Conservation (phyloP, 2,797 vertebrate species). For the Amniataba percoides region DNA sequence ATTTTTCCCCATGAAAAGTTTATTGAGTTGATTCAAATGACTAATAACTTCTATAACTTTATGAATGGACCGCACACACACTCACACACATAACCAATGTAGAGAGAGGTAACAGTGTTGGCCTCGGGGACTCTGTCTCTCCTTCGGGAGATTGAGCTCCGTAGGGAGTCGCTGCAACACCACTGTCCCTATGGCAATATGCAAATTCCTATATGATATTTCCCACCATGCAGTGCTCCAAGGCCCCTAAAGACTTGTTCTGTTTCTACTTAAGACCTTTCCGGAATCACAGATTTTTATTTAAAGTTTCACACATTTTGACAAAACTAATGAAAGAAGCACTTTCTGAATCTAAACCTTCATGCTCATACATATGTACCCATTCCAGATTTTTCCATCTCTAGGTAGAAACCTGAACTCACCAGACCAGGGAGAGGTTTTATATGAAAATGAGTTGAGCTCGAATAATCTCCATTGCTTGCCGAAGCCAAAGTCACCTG, state of each 20-base stretch:
- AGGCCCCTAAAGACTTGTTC: constrained; percentile 70
- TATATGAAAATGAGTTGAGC: constrained; percentile 27
- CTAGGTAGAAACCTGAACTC: constrained; percentile 27
- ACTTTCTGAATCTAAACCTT: constrained; percentile 47
- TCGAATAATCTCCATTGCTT: constrained; percentile 13
- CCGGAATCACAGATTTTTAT: constrained; percentile 58
- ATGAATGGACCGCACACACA: constrained; percentile 51
- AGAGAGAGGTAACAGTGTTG: constrained; percentile 63
- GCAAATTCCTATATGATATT: constrained; percentile 78
- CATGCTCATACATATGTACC: constrained; percentile 39
- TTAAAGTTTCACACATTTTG: constrained; percentile 58
- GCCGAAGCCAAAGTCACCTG: constrained; percentile 31
- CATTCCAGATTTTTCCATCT: constrained; percentile 20
- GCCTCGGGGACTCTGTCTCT: constrained; percentile 75
- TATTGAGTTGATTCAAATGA: constrained; percentile 42
- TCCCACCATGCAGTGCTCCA: constrained; percentile 71
- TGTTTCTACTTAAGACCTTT: constrained; percentile 69
- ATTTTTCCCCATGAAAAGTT: constrained; percentile 49
- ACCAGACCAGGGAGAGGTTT: constrained; percentile 23
- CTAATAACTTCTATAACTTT: constrained; percentile 56
- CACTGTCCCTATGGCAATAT: constrained; percentile 81
- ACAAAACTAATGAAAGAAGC: constrained; percentile 67
- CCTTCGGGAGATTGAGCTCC: constrained; percentile 71
- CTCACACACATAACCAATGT: constrained; percentile 35
- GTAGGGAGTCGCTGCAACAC: constrained; percentile 73